Base-by-base conservation (phyloP, 2,888 invertebrate species). In the Carterocephalus palaemon region DNA sequence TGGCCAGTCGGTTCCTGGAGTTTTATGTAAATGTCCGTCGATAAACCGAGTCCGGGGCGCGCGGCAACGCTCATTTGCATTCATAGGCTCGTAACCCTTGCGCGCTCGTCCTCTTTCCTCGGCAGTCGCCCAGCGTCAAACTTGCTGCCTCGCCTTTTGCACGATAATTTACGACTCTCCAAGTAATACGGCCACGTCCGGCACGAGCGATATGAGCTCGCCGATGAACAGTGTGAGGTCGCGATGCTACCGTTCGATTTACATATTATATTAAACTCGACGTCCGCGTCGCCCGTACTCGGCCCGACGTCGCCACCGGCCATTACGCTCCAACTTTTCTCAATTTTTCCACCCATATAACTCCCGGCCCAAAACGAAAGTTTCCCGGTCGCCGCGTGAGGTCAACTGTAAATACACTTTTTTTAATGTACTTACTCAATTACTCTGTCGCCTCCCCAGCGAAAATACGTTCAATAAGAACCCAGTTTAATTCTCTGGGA, bases 301-400 rank as follows among this genome's bases (percentile, higher is more conserved):
- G 64, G 67, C 66, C 68, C 70, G 69, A 71, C 74, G 68, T 70
- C 74, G 75, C 79, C 74, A 78, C 80, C 83, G 84, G 79, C 84
- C 83, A 84, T 84, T 83, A 83, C 81, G 80, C 74, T 76, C 72
- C 69, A 85, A 85, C 86, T 86, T 86, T 86, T 84, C 84, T 75
- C 81, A 85, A 86, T 85, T 85, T 85, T 85, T 86, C 83, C 82
- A 75, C 74, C 78, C 82, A 85, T 86, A 85, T 85, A 86, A 77
- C 75, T 75, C 69, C 78, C 78, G n/a, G 42, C 42, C 42, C 42
- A 74, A 77, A 76, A 80, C 74, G 74, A 80, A 86, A 84, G 75
- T 83, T 85, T 79, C 56, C 69, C 76, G 67, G 73, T 75, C 75
- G 68, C 75, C 70, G 76, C 81, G 73, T 78, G 77, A 84, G 82